phyloP scores from a whole-genome alignment of 2,113 vertebrate species.

The Cettia cetti region DNA sequence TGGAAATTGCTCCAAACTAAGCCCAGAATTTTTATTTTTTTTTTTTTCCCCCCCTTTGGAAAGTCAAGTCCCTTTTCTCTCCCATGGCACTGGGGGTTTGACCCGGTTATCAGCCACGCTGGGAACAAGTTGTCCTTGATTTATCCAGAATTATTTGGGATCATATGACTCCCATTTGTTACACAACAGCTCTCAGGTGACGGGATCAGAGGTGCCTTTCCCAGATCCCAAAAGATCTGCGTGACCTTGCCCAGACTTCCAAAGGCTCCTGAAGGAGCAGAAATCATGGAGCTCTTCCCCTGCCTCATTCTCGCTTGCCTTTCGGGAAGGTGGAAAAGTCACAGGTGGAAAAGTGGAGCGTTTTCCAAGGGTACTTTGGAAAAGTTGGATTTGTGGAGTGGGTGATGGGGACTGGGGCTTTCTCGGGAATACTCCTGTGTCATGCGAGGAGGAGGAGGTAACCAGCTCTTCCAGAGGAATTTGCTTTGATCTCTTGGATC shows the following conservation, averaged over 20 bases:
- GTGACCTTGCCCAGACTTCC: not conserved
- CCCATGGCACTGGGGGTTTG: not conserved
- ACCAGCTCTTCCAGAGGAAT: not conserved
- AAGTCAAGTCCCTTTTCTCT: not conserved
- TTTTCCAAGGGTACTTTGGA: not conserved
- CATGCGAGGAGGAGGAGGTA: accelerated
- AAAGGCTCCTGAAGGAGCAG: not conserved
- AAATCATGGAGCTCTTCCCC: not conserved
- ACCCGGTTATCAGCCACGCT: not conserved
- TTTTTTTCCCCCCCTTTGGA: not conserved
- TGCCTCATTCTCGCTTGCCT: not conserved
- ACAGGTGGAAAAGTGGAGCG: accelerated
- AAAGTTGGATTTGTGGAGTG: not conserved
- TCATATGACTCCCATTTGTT: not conserved
- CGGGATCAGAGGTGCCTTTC: not conserved
- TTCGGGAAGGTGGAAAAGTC: not conserved
- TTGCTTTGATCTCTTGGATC: not conserved
- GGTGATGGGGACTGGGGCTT: not conserved
- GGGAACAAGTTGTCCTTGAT: not conserved
- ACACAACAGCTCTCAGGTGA: not conserved
- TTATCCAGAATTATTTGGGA: not conserved
- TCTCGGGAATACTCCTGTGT: not conserved
- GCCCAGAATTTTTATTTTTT: not conserved
- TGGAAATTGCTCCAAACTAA: not conserved
- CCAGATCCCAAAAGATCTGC: not conserved